Conservation (phyloP, 2,888 invertebrate genomes). For the Acronicta psi region DNA sequence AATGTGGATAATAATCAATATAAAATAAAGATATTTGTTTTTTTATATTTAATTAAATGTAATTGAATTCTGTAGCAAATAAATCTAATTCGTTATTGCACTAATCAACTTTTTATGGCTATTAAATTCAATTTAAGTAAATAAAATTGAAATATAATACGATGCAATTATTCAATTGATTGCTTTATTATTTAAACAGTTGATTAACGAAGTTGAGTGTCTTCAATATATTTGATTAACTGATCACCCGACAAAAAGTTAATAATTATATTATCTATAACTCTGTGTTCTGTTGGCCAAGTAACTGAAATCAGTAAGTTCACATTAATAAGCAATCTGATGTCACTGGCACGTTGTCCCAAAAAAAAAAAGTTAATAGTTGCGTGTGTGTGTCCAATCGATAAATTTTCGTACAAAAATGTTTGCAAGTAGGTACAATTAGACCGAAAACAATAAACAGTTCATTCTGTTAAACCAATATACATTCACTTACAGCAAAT, state of each 20-base stretch:
- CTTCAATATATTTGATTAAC: neutral
- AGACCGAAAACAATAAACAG: neutral
- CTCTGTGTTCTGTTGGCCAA: too few species aligned
- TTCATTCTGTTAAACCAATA: conserved; percentile 1
- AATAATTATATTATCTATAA: too few species aligned
- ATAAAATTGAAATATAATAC: conserved; percentile 27
- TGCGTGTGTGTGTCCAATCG: too few species aligned
- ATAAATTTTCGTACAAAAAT: neutral
- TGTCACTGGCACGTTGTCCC: too few species aligned
- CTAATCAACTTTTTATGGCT: conserved; percentile 37
- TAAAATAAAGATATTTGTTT: conserved; percentile 22
- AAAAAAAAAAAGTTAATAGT: too few species aligned
- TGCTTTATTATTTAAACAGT: conserved; percentile 43
- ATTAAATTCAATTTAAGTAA: conserved; percentile 46
- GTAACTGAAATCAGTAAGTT: too few species aligned
- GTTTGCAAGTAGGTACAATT: neutral
- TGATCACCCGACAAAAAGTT: too few species aligned
- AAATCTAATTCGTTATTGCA: conserved; percentile 33
- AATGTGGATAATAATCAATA: conserved; percentile 27
- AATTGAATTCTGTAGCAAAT: conserved; percentile 44
- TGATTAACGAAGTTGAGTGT: conserved; percentile 27
- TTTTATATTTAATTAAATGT: conserved; percentile 37
- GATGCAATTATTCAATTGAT: conserved; percentile 30
- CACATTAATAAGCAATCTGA: too few species aligned
- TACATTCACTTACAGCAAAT: conserved; percentile 37